Conservation (phyloP, 2,888 invertebrate species). For the Unio pictorum region DNA sequence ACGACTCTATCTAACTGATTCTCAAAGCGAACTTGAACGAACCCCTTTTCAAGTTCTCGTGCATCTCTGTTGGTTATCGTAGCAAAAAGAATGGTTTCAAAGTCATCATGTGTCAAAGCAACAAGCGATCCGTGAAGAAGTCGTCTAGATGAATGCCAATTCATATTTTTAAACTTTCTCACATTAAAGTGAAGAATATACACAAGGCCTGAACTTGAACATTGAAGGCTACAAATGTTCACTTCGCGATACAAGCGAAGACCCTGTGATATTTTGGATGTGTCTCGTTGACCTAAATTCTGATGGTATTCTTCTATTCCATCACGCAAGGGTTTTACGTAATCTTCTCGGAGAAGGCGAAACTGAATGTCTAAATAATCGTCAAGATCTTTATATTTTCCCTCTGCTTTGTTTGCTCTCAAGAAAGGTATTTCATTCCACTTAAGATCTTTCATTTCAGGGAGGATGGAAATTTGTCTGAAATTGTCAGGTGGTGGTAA, state of each 20-base stretch:
- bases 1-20: constrained; percentile 17
- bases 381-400: constrained; percentile 78
- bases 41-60: constrained; percentile 49
- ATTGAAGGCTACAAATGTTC: constrained; percentile 49
- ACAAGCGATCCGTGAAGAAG: constrained; percentile 83
- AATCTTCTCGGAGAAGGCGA: constrained; percentile 85
- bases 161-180: constrained; percentile 25
- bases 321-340: constrained; percentile 81
- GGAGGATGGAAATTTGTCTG: constrained; percentile 46
- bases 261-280: constrained; percentile 33
- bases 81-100: constrained; percentile 80
- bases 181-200: constrained; percentile 51
- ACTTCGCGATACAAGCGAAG: constrained; percentile 59
- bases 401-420: constrained; percentile 77
- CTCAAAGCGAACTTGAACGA: constrained; percentile 52
- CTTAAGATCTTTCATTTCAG: constrained; percentile 66
- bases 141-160: constrained; percentile 75
- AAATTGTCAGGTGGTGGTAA: constrained; percentile 33
- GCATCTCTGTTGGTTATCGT: constrained; percentile 72
- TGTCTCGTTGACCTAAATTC: constrained; percentile 8
- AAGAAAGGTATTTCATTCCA: constrained; percentile 71
- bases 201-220: constrained; percentile 47
- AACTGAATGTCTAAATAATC: constrained; percentile 86
- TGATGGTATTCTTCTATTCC: constrained; percentile 77
- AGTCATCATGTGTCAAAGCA: constrained; percentile 81